Base-by-base conservation (phyloP, 2,797 vertebrate species). In the Gallinago nigripennis region DNA sequence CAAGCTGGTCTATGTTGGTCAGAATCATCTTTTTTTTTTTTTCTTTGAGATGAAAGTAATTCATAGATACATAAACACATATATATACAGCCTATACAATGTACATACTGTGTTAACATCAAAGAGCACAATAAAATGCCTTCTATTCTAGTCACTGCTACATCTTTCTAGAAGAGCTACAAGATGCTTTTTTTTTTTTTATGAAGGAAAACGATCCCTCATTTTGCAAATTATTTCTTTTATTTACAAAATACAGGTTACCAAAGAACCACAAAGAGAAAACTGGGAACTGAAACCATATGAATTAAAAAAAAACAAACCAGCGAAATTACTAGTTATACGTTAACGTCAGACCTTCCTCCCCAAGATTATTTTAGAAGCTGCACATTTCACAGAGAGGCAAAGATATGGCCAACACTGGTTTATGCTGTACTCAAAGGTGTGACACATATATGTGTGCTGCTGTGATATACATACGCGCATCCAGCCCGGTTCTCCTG, bases 281-380 rank as follows among this genome's bases (percentile, higher is more conserved):
- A 95, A 71, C 3, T 12, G 2, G n/a, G 51, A 93, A 68, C 15
- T 25, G 37, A 88, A 94, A 19, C 0, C 17, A 27, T 8, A 70
- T 3, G 0, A 28, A 46, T 81, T 71, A 0, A 13, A 57, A 51
- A 25, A 1, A 0, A 41, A 43, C 7, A 17, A n/a, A 8, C 1
- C 16, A 41, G 9, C 5, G 79, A 75, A 90, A 73, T 57, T 54
- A 23, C 48, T 73, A 77, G 23, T 30, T 89, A 48, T 4, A 30
- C 14, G 16, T 53, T 60, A 77, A 25, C 16, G 8, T 86, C 65
- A 75, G 24, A 54, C 17, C 15, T 45, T 68, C 15, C 70, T 48
- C 9, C 10, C 11, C 19, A 51, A 66, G 8, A 37, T 15, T 53
- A n/a, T 60, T 91, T 93, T 83, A 61, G 82, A 91, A 91, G 48